Conservation (phyloP, 1,140 invertebrate genomes). For the Polypedilum vanderplanki region DNA sequence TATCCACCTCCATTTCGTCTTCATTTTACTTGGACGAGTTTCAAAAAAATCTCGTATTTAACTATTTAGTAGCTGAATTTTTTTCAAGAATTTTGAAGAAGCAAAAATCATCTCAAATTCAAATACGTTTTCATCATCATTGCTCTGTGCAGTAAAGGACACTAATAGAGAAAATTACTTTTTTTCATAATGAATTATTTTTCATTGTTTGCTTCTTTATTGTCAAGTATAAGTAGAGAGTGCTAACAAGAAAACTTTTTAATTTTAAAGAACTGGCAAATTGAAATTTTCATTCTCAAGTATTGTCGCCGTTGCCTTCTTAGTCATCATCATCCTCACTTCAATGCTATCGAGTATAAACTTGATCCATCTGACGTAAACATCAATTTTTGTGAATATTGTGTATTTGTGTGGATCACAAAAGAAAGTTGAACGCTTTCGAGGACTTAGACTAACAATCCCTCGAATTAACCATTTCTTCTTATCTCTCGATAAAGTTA, state of each 20-base stretch:
- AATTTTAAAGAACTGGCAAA: slow-evolving; percentile 7
- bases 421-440: slow-evolving; percentile 38
- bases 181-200: no score
- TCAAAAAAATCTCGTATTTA: no score
- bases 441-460: slow-evolving; percentile 46
- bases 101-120: no score
- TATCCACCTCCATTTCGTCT: no score
- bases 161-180: no score
- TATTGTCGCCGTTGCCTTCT: background rate
- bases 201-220: no score
- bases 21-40: no score
- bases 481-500: slow-evolving; percentile 33
- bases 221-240: no score
- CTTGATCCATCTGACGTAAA: slow-evolving; percentile 37
- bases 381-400: slow-evolving; percentile 45
- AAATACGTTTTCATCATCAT: no score
- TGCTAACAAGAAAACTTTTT: background rate
- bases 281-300: background rate
- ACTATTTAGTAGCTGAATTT: no score
- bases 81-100: no score
- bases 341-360: slow-evolving; percentile 15
- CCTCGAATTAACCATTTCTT: slow-evolving; percentile 44
- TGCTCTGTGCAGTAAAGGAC: no score
- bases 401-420: slow-evolving; percentile 45
- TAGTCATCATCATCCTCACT: background rate